Evolutionary conservation across 2,113 vertebrate genomes (phyloP).

Genomic region (Seriola quinqueradiata): DNA sequence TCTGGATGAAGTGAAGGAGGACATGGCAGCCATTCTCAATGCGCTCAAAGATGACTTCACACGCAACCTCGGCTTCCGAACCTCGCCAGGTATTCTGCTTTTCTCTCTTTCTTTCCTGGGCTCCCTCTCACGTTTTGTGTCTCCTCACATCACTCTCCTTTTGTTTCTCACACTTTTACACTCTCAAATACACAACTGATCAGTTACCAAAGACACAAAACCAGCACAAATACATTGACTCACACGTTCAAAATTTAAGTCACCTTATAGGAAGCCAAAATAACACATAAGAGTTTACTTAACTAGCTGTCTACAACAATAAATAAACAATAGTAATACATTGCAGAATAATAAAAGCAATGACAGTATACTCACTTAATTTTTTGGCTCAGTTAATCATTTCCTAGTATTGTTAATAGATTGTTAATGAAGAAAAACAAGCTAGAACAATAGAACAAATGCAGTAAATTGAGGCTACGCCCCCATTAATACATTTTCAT

Average conservation of each 20-base stretch:
- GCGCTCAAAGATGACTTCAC: constrained; percentile 93
- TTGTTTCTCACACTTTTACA: not conserved
- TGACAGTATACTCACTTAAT: no score
- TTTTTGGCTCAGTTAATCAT: not conserved
- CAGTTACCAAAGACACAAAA: not conserved
- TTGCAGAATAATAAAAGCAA: no score
- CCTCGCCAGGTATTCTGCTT: constrained; percentile 88
- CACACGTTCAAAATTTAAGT: not conserved
- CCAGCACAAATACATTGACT: not conserved
- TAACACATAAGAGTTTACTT: no score
- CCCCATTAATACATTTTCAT: no score
- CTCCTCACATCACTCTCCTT: not conserved
- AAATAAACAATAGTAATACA: no score
- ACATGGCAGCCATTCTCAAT: constrained; percentile 88
- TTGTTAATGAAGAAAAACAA: not conserved
- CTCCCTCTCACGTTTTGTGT: not conserved
- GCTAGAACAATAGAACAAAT: not conserved
- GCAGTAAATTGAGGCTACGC: not conserved
- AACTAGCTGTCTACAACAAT: no score
- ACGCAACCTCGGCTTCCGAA: constrained; percentile 92
- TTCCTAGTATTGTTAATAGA: not conserved
- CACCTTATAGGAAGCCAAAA: no score
- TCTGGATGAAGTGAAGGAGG: constrained; percentile 88
- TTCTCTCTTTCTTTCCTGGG: not conserved
- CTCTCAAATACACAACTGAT: not conserved